A percentile compares a stretch with the other conserved stretches of the same genome.
These are phyloP conservation scores for Tapirus terrestris DNA, from an alignment of 2,113 vertebrate species.

Conservation along the genomic window DNA sequence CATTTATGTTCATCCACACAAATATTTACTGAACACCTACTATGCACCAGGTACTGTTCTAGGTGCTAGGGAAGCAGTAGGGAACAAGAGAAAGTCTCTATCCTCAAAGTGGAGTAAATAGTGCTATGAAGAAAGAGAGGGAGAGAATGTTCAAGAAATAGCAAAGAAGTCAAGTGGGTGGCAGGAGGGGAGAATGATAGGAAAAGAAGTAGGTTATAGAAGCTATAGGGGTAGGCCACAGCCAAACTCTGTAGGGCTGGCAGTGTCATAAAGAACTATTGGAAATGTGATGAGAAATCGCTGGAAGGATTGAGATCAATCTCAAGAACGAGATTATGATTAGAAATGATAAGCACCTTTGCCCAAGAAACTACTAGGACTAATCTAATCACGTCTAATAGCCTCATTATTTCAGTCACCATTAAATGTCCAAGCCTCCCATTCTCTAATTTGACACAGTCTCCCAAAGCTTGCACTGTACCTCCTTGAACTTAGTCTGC, in stretches of 20 bases:
- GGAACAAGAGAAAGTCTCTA: constrained; percentile 19
- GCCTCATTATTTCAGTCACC: background rate
- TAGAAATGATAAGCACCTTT: background rate
- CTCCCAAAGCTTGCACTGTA: background rate
- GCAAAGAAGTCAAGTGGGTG: background rate
- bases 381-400: background rate
- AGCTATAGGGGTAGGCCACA: background rate
- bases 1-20: background rate
- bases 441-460: background rate
- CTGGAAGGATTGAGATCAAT: background rate
- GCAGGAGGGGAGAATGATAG: background rate
- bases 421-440: background rate
- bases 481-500: background rate
- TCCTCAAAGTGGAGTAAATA: constrained; percentile 10
- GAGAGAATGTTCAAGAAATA: background rate
- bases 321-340: background rate
- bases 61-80: background rate
- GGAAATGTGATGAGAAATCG: background rate
- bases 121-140: background rate
- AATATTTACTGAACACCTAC: background rate
- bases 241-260: background rate
- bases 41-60: background rate
- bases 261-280: background rate
- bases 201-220: background rate
- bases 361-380: background rate